Conservation (phyloP, 2,113 vertebrate species). For the Salminus brasiliensis region DNA sequence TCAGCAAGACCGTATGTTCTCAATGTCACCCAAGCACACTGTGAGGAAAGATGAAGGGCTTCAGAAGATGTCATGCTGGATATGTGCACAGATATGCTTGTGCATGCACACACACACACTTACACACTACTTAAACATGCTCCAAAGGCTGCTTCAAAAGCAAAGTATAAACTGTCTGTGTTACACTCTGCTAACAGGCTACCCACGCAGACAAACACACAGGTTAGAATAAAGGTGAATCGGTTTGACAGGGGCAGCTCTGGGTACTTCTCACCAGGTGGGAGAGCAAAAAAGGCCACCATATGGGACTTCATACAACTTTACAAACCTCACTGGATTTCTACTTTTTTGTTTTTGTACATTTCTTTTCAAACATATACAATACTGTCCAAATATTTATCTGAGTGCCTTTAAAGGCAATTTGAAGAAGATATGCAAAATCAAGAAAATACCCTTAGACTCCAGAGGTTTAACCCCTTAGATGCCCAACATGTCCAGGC, state of each 20-base stretch:
- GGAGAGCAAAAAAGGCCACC: neutral
- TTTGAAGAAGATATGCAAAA: too few relatives aligned
- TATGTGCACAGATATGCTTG: neutral
- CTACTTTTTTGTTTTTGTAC: too few relatives aligned
- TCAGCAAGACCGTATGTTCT: conserved; percentile 36
- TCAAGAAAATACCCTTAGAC: too few relatives aligned
- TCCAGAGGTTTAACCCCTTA: too few relatives aligned
- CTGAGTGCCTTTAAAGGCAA: too few relatives aligned
- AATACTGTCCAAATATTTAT: too few relatives aligned
- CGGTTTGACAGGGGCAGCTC: neutral
- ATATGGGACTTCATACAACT: neutral
- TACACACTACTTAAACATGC: conserved; percentile 17
- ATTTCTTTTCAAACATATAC: too few relatives aligned
- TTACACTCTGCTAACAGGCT: neutral
- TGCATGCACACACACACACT: neutral
- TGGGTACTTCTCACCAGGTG: neutral
- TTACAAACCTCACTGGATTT: neutral
- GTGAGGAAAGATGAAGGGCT: neutral
- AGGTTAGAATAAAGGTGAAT: neutral
- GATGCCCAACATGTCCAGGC: too few relatives aligned
- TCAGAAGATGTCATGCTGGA: conserved; percentile 6
- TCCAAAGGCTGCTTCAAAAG: too few relatives aligned
- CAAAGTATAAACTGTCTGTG: neutral
- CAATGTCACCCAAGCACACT: conserved; percentile 21
- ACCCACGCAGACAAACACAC: neutral